phyloP scores from a whole-genome alignment of 2,888 invertebrate genomes.

The Hydrotaea cyrtoneurina region DNA sequence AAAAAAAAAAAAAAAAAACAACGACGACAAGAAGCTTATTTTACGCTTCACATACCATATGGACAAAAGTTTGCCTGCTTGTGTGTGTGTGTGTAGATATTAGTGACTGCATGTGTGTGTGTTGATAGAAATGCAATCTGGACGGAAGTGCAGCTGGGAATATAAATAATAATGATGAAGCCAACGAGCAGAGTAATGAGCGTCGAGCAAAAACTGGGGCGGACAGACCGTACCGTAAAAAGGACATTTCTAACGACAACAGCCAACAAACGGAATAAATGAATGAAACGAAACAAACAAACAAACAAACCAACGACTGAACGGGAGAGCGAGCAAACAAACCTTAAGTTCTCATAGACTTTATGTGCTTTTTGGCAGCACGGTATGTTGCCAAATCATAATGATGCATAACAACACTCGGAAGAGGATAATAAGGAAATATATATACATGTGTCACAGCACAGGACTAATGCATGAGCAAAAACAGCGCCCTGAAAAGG shows the following conservation, averaged over 20 bases:
- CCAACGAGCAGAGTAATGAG: conserved; percentile 27
- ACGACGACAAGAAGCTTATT: conserved; percentile 67
- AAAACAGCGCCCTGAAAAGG: not conserved
- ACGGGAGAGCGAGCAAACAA: conserved; percentile 54
- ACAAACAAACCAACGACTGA: conserved; percentile 35
- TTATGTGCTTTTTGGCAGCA: conserved; percentile 28
- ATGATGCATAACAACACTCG: conserved; percentile 64
- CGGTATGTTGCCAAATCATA: conserved; percentile 64
- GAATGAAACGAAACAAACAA: not conserved
- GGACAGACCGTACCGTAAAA: conserved; percentile 34
- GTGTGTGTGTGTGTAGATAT: not conserved
- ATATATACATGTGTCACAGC: not conserved
- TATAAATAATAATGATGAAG: conserved; percentile 62
- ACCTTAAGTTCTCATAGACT: conserved; percentile 56
- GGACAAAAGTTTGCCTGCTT: conserved; percentile 9
- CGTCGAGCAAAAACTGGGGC: conserved; percentile 12
- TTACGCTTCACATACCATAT: conserved; percentile 66
- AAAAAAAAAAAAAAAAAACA: no score
- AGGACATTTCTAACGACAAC: conserved; percentile 51
- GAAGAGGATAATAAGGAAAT: conserved; percentile 57
- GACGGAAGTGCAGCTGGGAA: conserved; percentile 67
- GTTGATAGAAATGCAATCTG: conserved; percentile 56
- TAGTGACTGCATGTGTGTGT: not conserved
- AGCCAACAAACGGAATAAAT: not conserved
- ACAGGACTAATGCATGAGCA: not conserved